Evolutionary conservation across 2,113 vertebrate species (phyloP).

Genomic region (Xyrauchen texanus): DNA sequence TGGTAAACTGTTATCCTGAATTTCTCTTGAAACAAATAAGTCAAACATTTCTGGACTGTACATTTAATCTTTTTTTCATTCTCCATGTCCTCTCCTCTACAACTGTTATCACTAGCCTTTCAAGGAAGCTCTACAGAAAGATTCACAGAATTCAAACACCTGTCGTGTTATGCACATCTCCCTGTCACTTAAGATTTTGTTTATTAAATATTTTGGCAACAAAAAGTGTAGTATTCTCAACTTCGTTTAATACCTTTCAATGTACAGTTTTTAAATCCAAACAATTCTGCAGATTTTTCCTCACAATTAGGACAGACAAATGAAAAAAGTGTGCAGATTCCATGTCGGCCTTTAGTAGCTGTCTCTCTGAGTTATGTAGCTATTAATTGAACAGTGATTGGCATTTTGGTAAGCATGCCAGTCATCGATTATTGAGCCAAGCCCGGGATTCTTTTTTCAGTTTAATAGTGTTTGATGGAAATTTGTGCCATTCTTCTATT

Average conservation of each 20-base stretch:
- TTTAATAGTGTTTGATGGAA: slow-evolving; percentile 1
- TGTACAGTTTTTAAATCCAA: not conserved
- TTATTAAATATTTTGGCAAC: not conserved
- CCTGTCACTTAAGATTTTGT: not conserved
- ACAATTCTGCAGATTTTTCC: not conserved
- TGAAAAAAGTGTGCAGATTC: not conserved
- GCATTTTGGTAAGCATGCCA: not conserved
- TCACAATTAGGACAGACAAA: not conserved
- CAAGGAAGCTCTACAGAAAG: not conserved
- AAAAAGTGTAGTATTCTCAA: not conserved
- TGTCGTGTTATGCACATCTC: not conserved
- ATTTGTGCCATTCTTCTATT: slow-evolving; percentile 28
- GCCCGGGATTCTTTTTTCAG: not conserved
- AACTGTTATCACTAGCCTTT: slow-evolving; percentile 5
- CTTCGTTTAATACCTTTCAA: not conserved
- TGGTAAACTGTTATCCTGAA: not conserved
- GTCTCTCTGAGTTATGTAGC: not conserved
- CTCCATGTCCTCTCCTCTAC: not conserved
- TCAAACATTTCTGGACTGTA: not conserved
- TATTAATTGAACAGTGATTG: not conserved
- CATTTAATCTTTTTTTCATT: not conserved
- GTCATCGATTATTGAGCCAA: not conserved
- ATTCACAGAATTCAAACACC: not conserved
- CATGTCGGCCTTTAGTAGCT: not conserved
- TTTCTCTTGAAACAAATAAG: not conserved